Conservation (phyloP, 1,140 invertebrate genomes). For the Idris sp. region DNA sequence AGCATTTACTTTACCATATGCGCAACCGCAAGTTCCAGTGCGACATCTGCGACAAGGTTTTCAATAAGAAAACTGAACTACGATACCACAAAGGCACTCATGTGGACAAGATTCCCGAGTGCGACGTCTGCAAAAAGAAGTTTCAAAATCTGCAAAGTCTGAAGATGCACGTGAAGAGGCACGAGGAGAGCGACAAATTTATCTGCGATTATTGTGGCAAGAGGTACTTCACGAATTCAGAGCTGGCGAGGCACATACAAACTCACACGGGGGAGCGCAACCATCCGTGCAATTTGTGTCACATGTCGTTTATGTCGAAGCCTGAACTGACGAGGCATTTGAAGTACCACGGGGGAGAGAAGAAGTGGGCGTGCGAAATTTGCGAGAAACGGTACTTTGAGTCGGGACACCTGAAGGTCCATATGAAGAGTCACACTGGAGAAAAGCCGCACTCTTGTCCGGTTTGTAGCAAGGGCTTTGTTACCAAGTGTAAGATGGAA, state of each 20-base stretch:
- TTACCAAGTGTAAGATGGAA: conserved; percentile 66
- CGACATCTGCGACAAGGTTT: conserved; percentile 56
- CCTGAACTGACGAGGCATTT: conserved; percentile 67
- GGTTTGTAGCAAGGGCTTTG: conserved; percentile 72
- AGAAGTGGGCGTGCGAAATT: conserved; percentile 78
- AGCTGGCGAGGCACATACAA: conserved; percentile 66
- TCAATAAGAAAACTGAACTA: conserved; percentile 54
- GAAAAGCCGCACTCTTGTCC: too few relatives aligned
- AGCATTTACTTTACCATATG: conserved; percentile 46
- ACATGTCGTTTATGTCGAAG: conserved; percentile 66
- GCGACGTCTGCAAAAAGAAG: conserved; percentile 69
- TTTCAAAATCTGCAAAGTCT: conserved; percentile 75
- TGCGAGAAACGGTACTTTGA: conserved; percentile 70
- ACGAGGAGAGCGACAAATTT: conserved; percentile 64
- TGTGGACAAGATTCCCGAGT: conserved; percentile 50
- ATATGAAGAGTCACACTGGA: conserved; percentile 70
- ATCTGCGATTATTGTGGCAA: conserved; percentile 63
- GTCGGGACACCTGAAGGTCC: conserved; percentile 78
- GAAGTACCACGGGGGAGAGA: conserved; percentile 67
- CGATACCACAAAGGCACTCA: conserved; percentile 65
- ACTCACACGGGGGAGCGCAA: conserved; percentile 62
- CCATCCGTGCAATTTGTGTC: conserved; percentile 63
- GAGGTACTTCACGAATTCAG: conserved; percentile 67
- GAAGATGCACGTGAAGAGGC: conserved; percentile 75
- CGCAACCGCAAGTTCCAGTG: conserved; percentile 51